Percentiles rank a stretch among this genome's conserved stretches.
Conservation (phyloP, 2,888 invertebrate species). For the Spilosoma lubricipeda region DNA sequence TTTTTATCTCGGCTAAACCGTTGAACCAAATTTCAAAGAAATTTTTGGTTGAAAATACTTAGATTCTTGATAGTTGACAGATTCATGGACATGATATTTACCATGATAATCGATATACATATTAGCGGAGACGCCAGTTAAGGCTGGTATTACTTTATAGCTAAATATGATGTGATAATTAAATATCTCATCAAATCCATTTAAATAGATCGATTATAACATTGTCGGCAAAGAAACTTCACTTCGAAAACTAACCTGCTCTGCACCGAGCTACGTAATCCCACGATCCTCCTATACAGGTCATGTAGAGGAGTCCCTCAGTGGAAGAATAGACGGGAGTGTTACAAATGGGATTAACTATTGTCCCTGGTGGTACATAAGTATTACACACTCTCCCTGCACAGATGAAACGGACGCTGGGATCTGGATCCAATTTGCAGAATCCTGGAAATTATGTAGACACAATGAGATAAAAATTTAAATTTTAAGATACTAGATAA, state of each 20-base stretch:
- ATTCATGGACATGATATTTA: too few relatives aligned
- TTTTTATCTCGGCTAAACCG: too few relatives aligned
- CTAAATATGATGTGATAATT: too few relatives aligned
- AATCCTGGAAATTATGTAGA: conserved; percentile 15
- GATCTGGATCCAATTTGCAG: conserved; percentile 11
- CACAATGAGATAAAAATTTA: not conserved
- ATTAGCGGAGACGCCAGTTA: too few relatives aligned
- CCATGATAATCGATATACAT: too few relatives aligned
- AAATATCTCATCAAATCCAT: too few relatives aligned
- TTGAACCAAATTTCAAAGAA: too few relatives aligned
- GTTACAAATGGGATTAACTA: not conserved
- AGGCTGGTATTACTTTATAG: too few relatives aligned
- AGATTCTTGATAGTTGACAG: too few relatives aligned
- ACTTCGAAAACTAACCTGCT: conserved; percentile 2
- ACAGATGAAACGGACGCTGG: conserved; percentile 10
- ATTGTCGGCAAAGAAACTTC: not conserved
- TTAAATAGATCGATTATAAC: not conserved
- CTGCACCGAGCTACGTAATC: conserved; percentile 12
- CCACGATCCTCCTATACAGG: conserved; percentile 6
- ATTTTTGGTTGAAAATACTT: too few relatives aligned
- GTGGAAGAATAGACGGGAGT: too few relatives aligned
- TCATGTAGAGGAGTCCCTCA: conserved; percentile 8
- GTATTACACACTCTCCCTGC: conserved; percentile 1
- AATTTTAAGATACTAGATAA: not conserved
- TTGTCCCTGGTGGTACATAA: conserved; percentile 11